These are phyloP conservation scores for Telmatochromis brachygnathus DNA, from an alignment of 2,113 vertebrate genomes.

Conservation along the genomic window DNA sequence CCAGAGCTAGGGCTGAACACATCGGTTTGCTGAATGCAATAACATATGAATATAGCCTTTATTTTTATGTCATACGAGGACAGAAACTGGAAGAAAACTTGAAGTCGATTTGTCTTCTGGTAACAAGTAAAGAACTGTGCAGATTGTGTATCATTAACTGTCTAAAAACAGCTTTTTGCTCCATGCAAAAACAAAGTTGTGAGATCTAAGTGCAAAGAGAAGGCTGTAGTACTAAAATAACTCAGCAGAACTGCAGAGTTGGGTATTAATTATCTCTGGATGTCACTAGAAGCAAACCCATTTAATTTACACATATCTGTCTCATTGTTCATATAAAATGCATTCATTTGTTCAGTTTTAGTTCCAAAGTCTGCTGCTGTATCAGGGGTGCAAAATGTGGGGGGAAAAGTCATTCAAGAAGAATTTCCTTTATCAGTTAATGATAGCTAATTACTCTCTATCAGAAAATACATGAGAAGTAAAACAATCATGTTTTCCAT, in stretches of 20 bases:
- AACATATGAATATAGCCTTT: not conserved
- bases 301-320: not conserved
- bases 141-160: not conserved
- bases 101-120: not conserved
- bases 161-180: not conserved
- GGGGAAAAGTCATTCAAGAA: not conserved
- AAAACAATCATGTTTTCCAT: not conserved
- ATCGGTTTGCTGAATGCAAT: not conserved
- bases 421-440: not conserved
- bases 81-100: not conserved
- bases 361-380: not conserved
- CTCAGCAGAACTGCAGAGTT: not conserved
- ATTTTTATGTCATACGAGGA: not conserved
- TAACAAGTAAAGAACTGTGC: not conserved
- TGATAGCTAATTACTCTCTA: not conserved
- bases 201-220: not conserved
- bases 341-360: not conserved
- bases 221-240: not conserved
- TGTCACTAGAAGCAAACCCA: not conserved
- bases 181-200: not conserved
- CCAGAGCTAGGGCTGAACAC: not conserved
- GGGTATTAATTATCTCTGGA: not conserved
- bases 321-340: not conserved
- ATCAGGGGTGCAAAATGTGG: not conserved
- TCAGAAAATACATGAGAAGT: not conserved